A percentile compares a stretch with the other conserved stretches of the same genome.
Evolutionary conservation across 2,797 vertebrate species (phyloP).

Genomic region (Halcyon leucocephala): DNA sequence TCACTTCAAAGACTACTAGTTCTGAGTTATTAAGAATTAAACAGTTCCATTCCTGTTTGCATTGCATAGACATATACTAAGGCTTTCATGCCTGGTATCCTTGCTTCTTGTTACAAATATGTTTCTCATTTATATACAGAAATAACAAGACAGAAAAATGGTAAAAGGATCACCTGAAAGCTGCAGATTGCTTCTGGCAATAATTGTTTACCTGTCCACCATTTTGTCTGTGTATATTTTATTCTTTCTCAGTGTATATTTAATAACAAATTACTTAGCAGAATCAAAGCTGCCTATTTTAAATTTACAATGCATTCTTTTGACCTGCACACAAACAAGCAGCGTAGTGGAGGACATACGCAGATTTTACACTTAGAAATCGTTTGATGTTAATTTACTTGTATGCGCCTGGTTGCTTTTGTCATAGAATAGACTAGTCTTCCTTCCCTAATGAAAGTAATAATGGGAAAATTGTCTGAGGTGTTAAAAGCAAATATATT

Average conservation of each 20-base stretch:
- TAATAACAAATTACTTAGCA: conserved; percentile 33
- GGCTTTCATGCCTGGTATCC: neutral
- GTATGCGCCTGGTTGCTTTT: neutral
- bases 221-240: conserved; percentile 23
- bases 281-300: conserved; percentile 33
- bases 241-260: neutral
- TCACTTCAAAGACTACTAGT: neutral
- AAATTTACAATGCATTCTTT: neutral
- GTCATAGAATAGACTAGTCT: neutral
- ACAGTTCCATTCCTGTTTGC: neutral
- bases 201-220: conserved; percentile 32
- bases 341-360: neutral
- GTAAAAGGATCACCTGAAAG: conserved; percentile 2
- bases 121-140: conserved; percentile 47
- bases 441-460: conserved; percentile 13
- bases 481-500: neutral
- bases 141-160: conserved; percentile 31
- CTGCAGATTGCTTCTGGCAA: neutral
- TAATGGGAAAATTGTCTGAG: conserved; percentile 1
- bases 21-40: conserved; percentile 4
- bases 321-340: neutral
- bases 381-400: conserved; percentile 10
- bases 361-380: neutral
- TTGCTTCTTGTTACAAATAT: neutral
- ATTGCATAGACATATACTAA: neutral